Conservation (phyloP, 2,113 vertebrate species). For the Trematomus loennbergii region DNA sequence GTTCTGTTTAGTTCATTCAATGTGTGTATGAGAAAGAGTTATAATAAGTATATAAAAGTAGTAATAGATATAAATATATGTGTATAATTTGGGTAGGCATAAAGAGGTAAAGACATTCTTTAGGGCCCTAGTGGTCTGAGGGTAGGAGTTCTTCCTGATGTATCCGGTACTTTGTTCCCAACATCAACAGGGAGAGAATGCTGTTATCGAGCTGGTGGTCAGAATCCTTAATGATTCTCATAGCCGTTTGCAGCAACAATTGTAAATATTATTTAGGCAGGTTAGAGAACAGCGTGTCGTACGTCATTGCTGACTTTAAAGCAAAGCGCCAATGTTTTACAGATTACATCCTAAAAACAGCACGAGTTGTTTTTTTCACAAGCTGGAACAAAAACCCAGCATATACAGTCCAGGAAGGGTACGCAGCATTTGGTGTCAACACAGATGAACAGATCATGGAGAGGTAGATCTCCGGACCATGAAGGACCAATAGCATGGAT, state of each 20-base stretch:
- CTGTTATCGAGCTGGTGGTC: too few species aligned
- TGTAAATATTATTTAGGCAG: not conserved
- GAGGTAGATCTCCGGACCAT: conserved; percentile 58
- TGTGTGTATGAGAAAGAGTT: not conserved
- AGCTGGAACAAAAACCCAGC: conserved; percentile 16
- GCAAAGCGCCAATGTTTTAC: too few species aligned
- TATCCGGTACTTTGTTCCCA: not conserved
- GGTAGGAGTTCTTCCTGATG: not conserved
- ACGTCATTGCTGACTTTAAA: too few species aligned
- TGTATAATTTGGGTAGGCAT: not conserved
- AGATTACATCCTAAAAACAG: not conserved
- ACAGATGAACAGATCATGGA: conserved; percentile 45
- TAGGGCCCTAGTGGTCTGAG: not conserved
- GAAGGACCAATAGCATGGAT: conserved; percentile 39
- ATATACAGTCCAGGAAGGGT: conserved; percentile 26
- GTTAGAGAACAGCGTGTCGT: not conserved
- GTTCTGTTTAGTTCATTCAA: too few species aligned
- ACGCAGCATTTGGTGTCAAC: conserved; percentile 45
- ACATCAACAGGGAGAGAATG: not conserved
- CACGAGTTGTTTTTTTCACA: not conserved
- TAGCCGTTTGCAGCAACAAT: too few species aligned
- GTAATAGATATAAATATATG: not conserved
- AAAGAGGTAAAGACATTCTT: too few species aligned
- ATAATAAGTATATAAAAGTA: not conserved
- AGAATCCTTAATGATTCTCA: not conserved